These are phyloP conservation scores for Crypturellus tataupa DNA, from an alignment of 2,797 vertebrate genomes.

Conservation along the genomic window DNA sequence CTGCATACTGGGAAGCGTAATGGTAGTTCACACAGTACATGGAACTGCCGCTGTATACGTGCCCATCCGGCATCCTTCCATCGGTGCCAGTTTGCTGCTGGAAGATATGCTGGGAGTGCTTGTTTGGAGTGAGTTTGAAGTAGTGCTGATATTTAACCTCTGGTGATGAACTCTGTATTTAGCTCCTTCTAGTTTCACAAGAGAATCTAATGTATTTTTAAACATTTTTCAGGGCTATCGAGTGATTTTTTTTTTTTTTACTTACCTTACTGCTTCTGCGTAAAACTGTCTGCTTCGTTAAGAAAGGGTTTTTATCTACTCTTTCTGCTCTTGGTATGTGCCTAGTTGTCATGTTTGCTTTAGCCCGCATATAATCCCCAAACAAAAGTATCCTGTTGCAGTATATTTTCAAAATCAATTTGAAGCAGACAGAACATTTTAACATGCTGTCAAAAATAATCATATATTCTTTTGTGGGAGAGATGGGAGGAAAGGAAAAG, in stretches of 20 bases:
- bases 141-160: neutral
- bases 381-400: neutral
- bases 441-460: neutral
- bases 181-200: neutral
- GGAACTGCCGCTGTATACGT: neutral
- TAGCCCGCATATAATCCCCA: neutral
- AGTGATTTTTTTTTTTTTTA: neutral
- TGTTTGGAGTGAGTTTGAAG: neutral
- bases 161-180: neutral
- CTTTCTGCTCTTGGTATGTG: neutral
- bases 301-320: neutral
- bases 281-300: neutral
- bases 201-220: neutral
- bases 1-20: neutral
- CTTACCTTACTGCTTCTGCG: neutral
- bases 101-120: neutral
- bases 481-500: neutral
- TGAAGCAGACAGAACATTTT: neutral
- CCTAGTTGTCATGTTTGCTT: neutral
- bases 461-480: neutral
- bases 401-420: neutral
- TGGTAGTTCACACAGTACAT: neutral
- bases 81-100: rapidly evolving
- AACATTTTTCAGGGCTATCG: neutral
- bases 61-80: no score